A percentile compares a stretch with the other conserved stretches of the same genome.
Evolutionary conservation across 2,888 invertebrate species (phyloP).

Genomic region (Plebejus melissa): DNA sequence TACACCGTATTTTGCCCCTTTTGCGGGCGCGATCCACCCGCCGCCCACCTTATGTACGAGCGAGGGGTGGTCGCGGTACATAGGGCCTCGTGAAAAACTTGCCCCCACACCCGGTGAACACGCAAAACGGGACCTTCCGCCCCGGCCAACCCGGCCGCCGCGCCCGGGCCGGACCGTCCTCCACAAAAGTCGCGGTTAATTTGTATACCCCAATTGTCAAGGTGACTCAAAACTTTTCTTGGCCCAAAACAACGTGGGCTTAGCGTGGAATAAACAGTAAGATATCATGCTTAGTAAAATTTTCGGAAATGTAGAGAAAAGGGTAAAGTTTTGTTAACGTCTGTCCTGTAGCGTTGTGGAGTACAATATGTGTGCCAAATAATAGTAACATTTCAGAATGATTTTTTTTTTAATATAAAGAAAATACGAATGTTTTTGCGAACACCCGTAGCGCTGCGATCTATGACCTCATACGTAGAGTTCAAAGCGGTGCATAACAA

Average conservation of each 20-base stretch:
- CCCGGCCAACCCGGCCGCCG: constrained; percentile 50
- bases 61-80: constrained; percentile 77
- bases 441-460: background rate
- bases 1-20: constrained; percentile 80
- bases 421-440: background rate
- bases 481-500: constrained; percentile 3
- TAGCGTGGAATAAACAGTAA: too few relatives aligned
- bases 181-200: background rate
- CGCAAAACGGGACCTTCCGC: constrained; percentile 76
- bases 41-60: constrained; percentile 78
- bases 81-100: constrained; percentile 79
- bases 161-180: constrained; percentile 48
- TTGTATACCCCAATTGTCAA: constrained; percentile 2
- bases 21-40: constrained; percentile 78
- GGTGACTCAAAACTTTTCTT: constrained; percentile 10
- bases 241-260: background rate
- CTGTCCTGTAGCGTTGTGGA: too few relatives aligned
- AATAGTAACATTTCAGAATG: background rate
- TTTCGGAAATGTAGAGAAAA: too few relatives aligned
- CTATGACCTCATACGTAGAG: background rate
- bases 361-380: background rate
- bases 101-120: constrained; percentile 74
- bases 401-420: background rate
- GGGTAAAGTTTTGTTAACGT: too few relatives aligned
- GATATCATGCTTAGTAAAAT: too few relatives aligned